A percentile compares a stretch with the other conserved stretches of the same genome.
phyloP scores from a whole-genome alignment of 2,113 vertebrate species.

The Athene noctua region DNA sequence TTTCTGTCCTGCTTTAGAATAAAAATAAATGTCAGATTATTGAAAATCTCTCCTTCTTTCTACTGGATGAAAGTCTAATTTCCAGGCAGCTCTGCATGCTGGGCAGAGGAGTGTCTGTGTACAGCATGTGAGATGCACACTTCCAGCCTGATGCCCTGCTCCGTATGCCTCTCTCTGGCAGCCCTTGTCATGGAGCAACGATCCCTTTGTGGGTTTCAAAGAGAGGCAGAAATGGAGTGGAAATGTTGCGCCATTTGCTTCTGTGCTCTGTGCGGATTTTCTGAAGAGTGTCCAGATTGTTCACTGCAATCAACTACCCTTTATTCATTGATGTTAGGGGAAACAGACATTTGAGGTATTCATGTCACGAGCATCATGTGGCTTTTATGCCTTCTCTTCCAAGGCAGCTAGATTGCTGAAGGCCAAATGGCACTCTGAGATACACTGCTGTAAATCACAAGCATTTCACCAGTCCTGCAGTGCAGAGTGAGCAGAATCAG shows the following conservation, averaged over 20 bases:
- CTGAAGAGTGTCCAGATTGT: not conserved
- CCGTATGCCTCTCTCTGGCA: not conserved
- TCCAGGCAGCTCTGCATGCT: not conserved
- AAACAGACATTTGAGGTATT: not conserved
- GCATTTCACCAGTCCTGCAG: not conserved
- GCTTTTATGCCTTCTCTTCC: not conserved
- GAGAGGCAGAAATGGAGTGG: not conserved
- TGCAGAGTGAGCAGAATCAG: not conserved
- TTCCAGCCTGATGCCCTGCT: not conserved
- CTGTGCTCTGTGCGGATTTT: not conserved
- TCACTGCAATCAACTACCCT: not conserved
- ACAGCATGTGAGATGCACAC: fast-evolving
- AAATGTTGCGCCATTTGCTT: not conserved
- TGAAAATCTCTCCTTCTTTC: not conserved
- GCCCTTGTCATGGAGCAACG: not conserved
- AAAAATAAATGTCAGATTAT: not conserved
- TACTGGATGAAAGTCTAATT: not conserved
- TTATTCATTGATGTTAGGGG: not conserved
- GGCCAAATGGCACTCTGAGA: not conserved
- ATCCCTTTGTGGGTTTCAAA: not conserved
- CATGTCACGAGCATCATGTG: not conserved
- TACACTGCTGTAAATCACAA: not conserved
- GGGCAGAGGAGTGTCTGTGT: not conserved
- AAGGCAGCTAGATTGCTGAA: not conserved
- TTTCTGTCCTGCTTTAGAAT: not conserved